Base-by-base conservation (phyloP, 2,113 vertebrate species). In the Isurus oxyrinchus region DNA sequence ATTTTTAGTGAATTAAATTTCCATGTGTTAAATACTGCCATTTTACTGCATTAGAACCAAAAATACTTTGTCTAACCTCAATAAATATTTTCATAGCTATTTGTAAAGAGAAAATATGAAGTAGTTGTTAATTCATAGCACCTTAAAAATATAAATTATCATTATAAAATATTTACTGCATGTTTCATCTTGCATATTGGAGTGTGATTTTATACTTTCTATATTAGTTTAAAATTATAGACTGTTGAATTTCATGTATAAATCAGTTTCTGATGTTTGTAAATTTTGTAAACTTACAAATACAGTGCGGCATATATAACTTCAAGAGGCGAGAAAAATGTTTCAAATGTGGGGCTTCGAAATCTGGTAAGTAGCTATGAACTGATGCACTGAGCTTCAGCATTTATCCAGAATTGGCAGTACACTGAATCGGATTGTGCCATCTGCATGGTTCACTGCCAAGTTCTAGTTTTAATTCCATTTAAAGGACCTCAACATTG, bases 281-380 rank as follows among this genome's bases (percentile, higher is more conserved):
- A 61, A 79, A 55, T 81, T 96, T 79, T 57, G 79, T 96, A 59
- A 53, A 96, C 66, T 96, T 67, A 27, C 19, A 87, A 86, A 40
- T 40, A 96, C 97, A 99, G 99, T 99, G 99, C 98, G 99, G 99
- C 98, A 99, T 99, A 97, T 99, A 99, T 98, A 99, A 99, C 98
- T 99, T 99, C 98, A 99, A 99, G 97, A 99, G 99, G 98, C 98
- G 99, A 98, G 98, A 99, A 97, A 99, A 99, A 98, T 99, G 99
- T 98, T 99, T 99, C 98, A 99, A 99, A 97, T 99, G 99, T 97
- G 99, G 99, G 97, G 99, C 99, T 0, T 98, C 99, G 97, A 99
- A 99, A 98, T 98, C 98, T 7, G 99, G 99, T 99, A 98, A 96
- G 99, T 98, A 96, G 0, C 5, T 76, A 69, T 91, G 81, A 84